These are phyloP conservation scores for Petaurus breviceps DNA, from an alignment of 2,113 vertebrate species.

Conservation along the genomic window DNA sequence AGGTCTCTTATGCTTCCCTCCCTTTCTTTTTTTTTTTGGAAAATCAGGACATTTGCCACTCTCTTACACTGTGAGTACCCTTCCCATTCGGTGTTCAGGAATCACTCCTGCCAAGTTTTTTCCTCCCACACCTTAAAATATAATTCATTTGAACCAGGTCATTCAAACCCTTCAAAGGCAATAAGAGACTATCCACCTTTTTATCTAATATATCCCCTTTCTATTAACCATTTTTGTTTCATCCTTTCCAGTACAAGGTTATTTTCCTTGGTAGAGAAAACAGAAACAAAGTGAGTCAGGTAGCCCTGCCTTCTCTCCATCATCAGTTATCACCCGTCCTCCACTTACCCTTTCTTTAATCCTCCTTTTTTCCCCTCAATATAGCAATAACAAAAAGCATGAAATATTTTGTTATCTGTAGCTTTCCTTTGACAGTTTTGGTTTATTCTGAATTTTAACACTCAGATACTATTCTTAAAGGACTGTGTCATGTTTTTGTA, in stretches of 20 bases:
- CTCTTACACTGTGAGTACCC: not conserved
- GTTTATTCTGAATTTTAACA: not conserved
- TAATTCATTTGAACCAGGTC: not conserved
- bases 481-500: not conserved
- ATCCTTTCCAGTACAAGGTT: not conserved
- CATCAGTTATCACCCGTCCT: not conserved
- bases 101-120: not conserved
- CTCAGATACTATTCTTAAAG: not conserved
- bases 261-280: not conserved
- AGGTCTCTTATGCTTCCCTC: not conserved
- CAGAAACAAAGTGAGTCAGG: not conserved
- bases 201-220: not conserved
- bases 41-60: not conserved
- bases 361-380: not conserved
- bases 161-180: not conserved
- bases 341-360: not conserved
- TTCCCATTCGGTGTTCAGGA: not conserved
- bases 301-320: not conserved
- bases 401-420: not conserved
- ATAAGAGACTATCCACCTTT: not conserved
- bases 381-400: not conserved
- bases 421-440: not conserved
- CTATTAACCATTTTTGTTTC: not conserved
- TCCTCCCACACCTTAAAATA: not conserved
- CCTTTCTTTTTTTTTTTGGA: not conserved